Evolutionary conservation across 2,888 invertebrate species (phyloP).

Genomic region (Ypsolopha sequella): DNA sequence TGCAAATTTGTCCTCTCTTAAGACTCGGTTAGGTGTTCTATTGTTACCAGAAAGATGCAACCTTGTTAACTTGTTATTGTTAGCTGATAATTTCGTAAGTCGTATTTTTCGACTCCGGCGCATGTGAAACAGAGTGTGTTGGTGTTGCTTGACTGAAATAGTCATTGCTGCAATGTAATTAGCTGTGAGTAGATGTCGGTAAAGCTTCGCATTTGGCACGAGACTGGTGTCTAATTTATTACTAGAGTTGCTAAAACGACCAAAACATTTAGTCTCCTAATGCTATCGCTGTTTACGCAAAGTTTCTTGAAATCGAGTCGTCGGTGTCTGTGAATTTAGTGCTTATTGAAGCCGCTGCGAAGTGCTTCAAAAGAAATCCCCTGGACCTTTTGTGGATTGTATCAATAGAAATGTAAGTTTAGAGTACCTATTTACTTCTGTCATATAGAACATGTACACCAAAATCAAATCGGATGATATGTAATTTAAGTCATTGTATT

Average conservation of each 20-base stretch:
- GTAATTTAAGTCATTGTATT: too few relatives aligned
- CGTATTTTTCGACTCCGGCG: not conserved
- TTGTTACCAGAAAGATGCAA: not conserved
- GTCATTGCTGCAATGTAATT: conserved; percentile 45
- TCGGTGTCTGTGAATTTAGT: too few relatives aligned
- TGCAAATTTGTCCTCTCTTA: too few relatives aligned
- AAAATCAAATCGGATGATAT: too few relatives aligned
- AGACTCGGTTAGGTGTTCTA: not conserved
- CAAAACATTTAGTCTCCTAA: not conserved
- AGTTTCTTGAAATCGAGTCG: too few relatives aligned
- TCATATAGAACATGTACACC: too few relatives aligned
- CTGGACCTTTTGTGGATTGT: too few relatives aligned
- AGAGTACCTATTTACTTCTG: too few relatives aligned
- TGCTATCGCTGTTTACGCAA: too few relatives aligned
- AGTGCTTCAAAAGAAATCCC: too few relatives aligned
- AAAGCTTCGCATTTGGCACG: conserved; percentile 35
- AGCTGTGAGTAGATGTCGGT: conserved; percentile 32
- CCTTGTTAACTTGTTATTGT: not conserved
- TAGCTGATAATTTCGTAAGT: not conserved
- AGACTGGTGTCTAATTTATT: conserved; percentile 7
- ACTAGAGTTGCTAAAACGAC: not conserved
- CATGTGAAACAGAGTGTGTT: conserved; percentile 53
- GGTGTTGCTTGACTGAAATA: conserved; percentile 52
- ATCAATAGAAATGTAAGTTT: too few relatives aligned
- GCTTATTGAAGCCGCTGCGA: too few relatives aligned